A percentile compares a stretch with the other conserved stretches of the same genome.
These are phyloP conservation scores for Myotis davidii DNA, from an alignment of 2,113 vertebrate genomes.

Conservation along the genomic window DNA sequence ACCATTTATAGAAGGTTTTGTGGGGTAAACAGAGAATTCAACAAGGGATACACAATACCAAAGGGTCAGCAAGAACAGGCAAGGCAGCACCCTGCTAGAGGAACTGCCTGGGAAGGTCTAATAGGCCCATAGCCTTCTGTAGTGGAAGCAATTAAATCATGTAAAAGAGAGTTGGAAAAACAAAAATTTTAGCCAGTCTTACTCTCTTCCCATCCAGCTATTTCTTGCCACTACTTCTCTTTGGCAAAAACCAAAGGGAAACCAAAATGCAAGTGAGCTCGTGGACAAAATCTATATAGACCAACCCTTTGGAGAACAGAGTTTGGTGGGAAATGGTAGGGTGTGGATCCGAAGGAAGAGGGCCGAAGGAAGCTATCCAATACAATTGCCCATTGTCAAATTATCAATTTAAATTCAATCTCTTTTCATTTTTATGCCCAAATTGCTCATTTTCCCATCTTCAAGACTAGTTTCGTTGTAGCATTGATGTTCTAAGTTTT, in stretches of 20 bases:
- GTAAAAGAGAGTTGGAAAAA: not conserved
- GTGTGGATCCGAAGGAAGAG: not conserved
- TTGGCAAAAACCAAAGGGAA: not conserved
- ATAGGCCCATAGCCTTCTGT: not conserved
- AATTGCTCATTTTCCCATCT: not conserved
- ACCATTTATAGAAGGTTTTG: not conserved
- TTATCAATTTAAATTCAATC: not conserved
- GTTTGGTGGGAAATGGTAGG: not conserved
- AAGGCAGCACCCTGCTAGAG: not conserved
- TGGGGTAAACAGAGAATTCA: not conserved
- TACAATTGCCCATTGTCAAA: not conserved
- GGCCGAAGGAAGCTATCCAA: not conserved
- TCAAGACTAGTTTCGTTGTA: not conserved
- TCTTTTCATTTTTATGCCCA: not conserved
- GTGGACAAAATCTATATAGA: not conserved
- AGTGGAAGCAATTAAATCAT: not conserved
- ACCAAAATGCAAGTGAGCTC: not conserved
- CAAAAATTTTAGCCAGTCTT: not conserved
- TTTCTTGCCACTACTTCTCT: not conserved
- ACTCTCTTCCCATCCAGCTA: not conserved
- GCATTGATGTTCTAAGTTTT: not conserved
- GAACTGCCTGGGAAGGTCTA: not conserved
- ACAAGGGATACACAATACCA: not conserved
- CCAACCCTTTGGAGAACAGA: not conserved
- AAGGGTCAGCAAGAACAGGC: not conserved